A percentile compares a stretch with the other conserved stretches of the same genome.
Conservation (phyloP, 2,888 invertebrate genomes). For the Dicycla oo region DNA sequence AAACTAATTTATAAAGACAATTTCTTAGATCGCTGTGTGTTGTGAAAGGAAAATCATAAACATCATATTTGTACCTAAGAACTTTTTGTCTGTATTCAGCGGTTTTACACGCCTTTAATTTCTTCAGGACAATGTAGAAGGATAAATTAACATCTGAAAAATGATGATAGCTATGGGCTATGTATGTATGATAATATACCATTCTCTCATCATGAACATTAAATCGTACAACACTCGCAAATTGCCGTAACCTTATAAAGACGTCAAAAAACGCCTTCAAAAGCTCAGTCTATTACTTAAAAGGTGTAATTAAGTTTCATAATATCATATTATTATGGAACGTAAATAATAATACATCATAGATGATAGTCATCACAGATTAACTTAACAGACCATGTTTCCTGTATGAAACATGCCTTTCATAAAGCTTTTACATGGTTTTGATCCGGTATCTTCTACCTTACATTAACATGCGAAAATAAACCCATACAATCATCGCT, state of each 20-base stretch:
- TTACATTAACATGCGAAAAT: slow-evolving; percentile 1
- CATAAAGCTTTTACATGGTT: slow-evolving; percentile 1
- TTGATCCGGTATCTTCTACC: slow-evolving; percentile 6
- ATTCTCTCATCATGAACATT: neutral
- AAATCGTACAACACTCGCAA: neutral
- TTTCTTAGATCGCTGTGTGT: neutral
- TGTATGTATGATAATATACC: slow-evolving; percentile 1
- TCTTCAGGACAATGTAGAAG: neutral
- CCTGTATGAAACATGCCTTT: slow-evolving; percentile 31
- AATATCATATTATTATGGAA: slow-evolving; percentile 59
- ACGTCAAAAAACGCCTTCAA: neutral
- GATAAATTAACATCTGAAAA: neutral
- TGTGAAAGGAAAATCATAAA: neutral
- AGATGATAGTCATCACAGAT: slow-evolving; percentile 50
- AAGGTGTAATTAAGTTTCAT: slow-evolving; percentile 52
- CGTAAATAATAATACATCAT: slow-evolving; percentile 54
- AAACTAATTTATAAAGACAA: neutral
- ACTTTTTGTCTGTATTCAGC: neutral
- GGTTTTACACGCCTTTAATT: neutral
- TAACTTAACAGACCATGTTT: slow-evolving; percentile 48
- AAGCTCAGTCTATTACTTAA: slow-evolving; percentile 32
- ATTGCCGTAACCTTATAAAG: neutral
- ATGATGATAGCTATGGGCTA: neutral
- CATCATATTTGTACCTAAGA: neutral
- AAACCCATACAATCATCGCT: neutral